A percentile compares a stretch with the other conserved stretches of the same genome.
These are phyloP conservation scores for Meteorus cinctellus DNA, from an alignment of 2,888 invertebrate species.

Conservation along the genomic window DNA sequence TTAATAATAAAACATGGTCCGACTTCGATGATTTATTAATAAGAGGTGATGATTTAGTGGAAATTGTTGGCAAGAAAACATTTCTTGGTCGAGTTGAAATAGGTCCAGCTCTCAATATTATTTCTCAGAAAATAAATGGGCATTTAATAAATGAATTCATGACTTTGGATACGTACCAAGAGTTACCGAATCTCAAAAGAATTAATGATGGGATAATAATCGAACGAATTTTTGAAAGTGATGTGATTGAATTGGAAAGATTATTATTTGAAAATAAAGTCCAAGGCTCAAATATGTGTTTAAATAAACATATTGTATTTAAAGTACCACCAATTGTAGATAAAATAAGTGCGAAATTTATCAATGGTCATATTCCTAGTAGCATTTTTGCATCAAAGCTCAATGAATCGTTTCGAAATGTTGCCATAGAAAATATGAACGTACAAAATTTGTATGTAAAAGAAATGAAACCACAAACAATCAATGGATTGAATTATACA, in stretches of 20 bases:
- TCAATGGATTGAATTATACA: slow-evolving; percentile 54
- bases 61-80: slow-evolving; percentile 73
- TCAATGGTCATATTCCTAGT: slow-evolving; percentile 53
- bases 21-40: slow-evolving; percentile 74
- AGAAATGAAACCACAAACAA: slow-evolving; percentile 44
- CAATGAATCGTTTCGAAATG: slow-evolving; percentile 69
- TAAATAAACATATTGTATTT: slow-evolving; percentile 55
- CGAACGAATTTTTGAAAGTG: slow-evolving; percentile 51
- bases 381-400: slow-evolving; percentile 58
- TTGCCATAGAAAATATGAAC: slow-evolving; percentile 73
- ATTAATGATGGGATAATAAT: slow-evolving; percentile 59
- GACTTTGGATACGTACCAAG: slow-evolving; percentile 74
- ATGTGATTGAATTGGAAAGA: slow-evolving; percentile 49
- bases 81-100: slow-evolving; percentile 71
- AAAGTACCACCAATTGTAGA: slow-evolving; percentile 54
- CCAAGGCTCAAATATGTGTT: slow-evolving; percentile 45
- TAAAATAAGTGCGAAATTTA: slow-evolving; percentile 49
- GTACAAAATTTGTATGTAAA: slow-evolving; percentile 72
- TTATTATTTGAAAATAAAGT: slow-evolving; percentile 43
- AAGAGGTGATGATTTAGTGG: slow-evolving; percentile 65
- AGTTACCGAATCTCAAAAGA: slow-evolving; percentile 63
- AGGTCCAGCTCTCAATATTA: slow-evolving; percentile 60
- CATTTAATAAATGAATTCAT: slow-evolving; percentile 73
- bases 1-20: slow-evolving; percentile 72
- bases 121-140: slow-evolving; percentile 72